Conservation (phyloP, 2,113 vertebrate species). For the Heterocephalus glaber region DNA sequence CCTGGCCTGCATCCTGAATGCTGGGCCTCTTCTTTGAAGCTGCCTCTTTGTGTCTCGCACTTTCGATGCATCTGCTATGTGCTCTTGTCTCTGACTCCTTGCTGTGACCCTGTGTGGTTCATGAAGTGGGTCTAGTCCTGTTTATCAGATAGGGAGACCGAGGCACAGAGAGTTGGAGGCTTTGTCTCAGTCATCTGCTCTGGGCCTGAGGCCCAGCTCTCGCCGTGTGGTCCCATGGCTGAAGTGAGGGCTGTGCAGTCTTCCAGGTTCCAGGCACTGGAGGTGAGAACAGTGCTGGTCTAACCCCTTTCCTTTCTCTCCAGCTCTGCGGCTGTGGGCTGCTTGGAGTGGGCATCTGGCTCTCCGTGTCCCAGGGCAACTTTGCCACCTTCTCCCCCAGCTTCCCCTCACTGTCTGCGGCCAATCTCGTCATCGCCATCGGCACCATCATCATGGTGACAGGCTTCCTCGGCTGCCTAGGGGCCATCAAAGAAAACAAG, state of each 20-base stretch:
- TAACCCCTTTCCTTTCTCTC: constrained; percentile 76
- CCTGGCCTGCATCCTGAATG: fast-evolving
- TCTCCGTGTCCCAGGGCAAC: constrained; percentile 98
- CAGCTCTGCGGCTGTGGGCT: constrained; percentile 98
- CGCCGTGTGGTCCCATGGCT: not conserved
- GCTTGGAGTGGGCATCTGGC: constrained; percentile 98
- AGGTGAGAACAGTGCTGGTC: fast-evolving
- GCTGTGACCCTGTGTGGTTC: not conserved
- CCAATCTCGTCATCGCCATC: constrained; percentile 96
- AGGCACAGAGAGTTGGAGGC: not conserved
- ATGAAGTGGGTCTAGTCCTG: not conserved
- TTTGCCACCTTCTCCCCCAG: constrained; percentile 99
- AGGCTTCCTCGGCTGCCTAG: constrained; percentile 97
- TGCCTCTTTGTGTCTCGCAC: fast-evolving
- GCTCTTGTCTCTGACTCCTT: not conserved
- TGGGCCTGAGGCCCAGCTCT: not conserved
- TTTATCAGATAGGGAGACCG: not conserved
- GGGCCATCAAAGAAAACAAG: constrained; percentile 99
- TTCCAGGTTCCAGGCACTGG: fast-evolving
- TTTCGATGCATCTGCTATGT: fast-evolving
- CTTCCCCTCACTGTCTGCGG: constrained; percentile 96
- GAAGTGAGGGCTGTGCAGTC: fast-evolving
- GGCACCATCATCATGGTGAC: constrained; percentile 98
- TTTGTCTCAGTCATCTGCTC: not conserved
- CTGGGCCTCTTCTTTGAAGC: not conserved